Base-by-base conservation (phyloP, 2,797 vertebrate species). In the Acropternis orthonyx region DNA sequence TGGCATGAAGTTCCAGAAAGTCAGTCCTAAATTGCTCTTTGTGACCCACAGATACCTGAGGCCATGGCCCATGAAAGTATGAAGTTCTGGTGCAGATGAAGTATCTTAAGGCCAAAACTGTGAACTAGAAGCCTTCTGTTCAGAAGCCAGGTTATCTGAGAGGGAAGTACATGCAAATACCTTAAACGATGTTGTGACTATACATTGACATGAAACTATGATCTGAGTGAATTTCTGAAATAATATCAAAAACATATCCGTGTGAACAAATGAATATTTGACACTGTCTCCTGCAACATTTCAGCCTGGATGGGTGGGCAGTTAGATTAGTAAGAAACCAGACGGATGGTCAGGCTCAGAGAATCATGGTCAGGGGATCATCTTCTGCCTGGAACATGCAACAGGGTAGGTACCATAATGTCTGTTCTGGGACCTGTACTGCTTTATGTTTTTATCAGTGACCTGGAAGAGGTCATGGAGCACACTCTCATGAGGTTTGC, bases 231-330 rank as follows among this genome's bases (percentile, higher is more conserved):
- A 46, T 46, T 37, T 68, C 67, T 85, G 54, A 72, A 85, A 56
- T 10, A 7, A 7, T 69, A 76, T 49, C 2, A 73, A 76, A 81
- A 85, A 9, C 9, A 22, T 6, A 75, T 5, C 12, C 0, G 0
- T 43, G 46, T 51, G 61, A 69, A 55, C 14, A 58, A 77, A 77
- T 1, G 3, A 63, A 77, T 9, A 27, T 59, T 55, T 83, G 51
- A n/a, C 8, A 4, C 7, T 11, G 6, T 37, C 14, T 82, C 63
- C 27, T 6, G 1, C n/a, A 80, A 3, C 58, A 18, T 10, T 67
- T 28, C 19, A 51, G 32, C 37, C 44, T 78, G 73, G 16, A 24
- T 58, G 7, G 15, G 39, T 36, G 43, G 36, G n/a, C 24, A 74
- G 10, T 8, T 4, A 44, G 20, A n/a, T 7, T 12, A 34, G 12